Percentiles rank a stretch among this genome's conserved stretches.
Evolutionary conservation across 2,888 invertebrate species (phyloP).

Genomic region (Drosophila planitibia): DNA sequence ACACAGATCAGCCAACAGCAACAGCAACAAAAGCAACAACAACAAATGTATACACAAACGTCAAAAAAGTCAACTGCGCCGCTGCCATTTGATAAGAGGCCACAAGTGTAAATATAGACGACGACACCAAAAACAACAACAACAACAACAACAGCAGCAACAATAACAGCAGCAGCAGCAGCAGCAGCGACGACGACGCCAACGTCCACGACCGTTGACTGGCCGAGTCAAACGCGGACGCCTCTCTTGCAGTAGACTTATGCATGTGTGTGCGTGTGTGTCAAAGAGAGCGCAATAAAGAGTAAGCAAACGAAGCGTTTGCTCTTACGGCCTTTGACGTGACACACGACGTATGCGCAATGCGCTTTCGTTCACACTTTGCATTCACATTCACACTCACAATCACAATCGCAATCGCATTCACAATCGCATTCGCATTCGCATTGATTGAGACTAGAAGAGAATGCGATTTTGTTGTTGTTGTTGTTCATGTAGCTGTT

Average conservation of each 20-base stretch:
- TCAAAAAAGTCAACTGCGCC: slow-evolving; percentile 82
- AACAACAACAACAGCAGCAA: slow-evolving; percentile 27
- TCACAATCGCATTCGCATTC: slow-evolving; percentile 19
- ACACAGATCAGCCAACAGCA: slow-evolving; percentile 73
- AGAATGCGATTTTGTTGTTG: slow-evolving; percentile 8
- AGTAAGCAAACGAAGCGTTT: slow-evolving; percentile 16
- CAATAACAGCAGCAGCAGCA: slow-evolving; percentile 29
- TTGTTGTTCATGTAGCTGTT: slow-evolving; percentile 12
- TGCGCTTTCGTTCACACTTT: slow-evolving; percentile 51
- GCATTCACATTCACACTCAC: slow-evolving; percentile 7
- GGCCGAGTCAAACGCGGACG: slow-evolving; percentile 62
- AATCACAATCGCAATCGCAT: slow-evolving; percentile 5
- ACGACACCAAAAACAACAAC: slow-evolving; percentile 54
- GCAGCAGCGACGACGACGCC: slow-evolving; percentile 28
- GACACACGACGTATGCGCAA: slow-evolving; percentile 65
- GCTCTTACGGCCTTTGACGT: slow-evolving; percentile 37
- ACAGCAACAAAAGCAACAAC: slow-evolving; percentile 28
- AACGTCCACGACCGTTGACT: slow-evolving; percentile 79
- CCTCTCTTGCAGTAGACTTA: slow-evolving; percentile 6
- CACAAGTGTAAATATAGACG: slow-evolving; percentile 83
- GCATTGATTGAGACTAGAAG: slow-evolving; percentile 55
- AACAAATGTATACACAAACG: slow-evolving; percentile 72
- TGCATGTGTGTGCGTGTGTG: slow-evolving; percentile 6
- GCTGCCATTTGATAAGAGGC: slow-evolving; percentile 83
- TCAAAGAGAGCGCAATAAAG: slow-evolving; percentile 45